Evolutionary conservation across 1,140 invertebrate species (phyloP).

Genomic region (Eurosta solidaginis): DNA sequence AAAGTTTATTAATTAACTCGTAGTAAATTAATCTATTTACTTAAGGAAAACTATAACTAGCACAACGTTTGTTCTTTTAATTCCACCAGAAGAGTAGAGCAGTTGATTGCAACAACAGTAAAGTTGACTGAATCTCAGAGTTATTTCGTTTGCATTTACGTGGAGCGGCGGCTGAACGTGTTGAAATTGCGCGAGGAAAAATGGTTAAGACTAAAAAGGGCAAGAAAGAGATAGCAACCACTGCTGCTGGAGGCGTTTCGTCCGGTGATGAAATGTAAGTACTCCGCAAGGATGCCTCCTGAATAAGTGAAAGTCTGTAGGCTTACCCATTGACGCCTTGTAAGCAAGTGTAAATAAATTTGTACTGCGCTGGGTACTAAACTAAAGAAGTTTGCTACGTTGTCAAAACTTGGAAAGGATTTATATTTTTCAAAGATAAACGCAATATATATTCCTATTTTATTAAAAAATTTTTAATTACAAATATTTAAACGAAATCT

Average conservation of each 20-base stretch:
- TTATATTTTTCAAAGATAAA: slow-evolving; percentile 4
- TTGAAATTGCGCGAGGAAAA: slow-evolving; percentile 57
- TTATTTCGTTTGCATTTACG: slow-evolving; percentile 38
- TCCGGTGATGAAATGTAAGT: slow-evolving; percentile 58
- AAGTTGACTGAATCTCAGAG: slow-evolving; percentile 32
- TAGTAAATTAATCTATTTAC: neutral
- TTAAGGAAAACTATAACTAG: neutral
- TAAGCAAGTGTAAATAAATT: slow-evolving; percentile 38
- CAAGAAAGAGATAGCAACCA: slow-evolving; percentile 59
- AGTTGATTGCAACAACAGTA: slow-evolving; percentile 28
- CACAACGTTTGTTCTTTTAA: neutral
- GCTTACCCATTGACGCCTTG: slow-evolving; percentile 34
- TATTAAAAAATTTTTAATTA: no score
- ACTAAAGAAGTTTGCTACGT: slow-evolving; percentile 2
- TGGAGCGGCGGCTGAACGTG: slow-evolving; percentile 54
- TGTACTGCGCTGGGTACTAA: neutral
- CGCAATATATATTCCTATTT: neutral
- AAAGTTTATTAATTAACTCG: neutral
- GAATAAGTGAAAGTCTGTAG: no score
- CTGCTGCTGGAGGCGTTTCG: slow-evolving; percentile 45
- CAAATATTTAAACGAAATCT: neutral
- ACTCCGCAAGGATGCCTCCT: neutral
- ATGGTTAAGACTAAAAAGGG: slow-evolving; percentile 61
- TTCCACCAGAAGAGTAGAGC: neutral
- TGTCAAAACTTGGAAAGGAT: slow-evolving; percentile 5